Percentiles rank a stretch among this genome's conserved stretches.
These are phyloP conservation scores for Cyrtorhinus lividipennis DNA, from an alignment of 1,140 invertebrate species.

Conservation along the genomic window DNA sequence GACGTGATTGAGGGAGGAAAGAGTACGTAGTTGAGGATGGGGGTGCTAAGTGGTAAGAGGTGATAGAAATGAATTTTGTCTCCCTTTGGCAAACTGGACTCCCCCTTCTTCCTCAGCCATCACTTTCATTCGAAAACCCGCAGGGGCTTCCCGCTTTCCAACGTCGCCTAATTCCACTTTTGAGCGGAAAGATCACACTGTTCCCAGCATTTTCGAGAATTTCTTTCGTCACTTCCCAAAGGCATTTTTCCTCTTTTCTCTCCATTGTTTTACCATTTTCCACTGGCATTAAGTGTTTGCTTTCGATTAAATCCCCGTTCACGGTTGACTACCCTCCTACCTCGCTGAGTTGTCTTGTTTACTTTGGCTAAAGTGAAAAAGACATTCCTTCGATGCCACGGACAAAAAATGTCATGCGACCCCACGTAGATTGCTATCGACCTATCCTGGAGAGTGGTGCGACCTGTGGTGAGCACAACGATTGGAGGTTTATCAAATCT, in stretches of 20 bases:
- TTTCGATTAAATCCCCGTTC: background rate
- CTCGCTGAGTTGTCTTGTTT: too few species aligned
- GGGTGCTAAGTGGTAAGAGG: background rate
- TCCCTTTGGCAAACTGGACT: background rate
- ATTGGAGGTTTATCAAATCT: too few species aligned
- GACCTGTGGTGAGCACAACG: too few species aligned
- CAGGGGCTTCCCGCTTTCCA: background rate
- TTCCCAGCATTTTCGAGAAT: background rate
- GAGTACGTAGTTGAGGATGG: too few species aligned
- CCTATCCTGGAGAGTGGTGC: too few species aligned
- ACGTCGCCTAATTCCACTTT: background rate
- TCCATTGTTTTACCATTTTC: background rate
- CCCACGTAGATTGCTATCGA: too few species aligned
- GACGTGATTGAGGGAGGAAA: background rate
- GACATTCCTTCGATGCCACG: too few species aligned
- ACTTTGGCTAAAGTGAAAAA: too few species aligned
- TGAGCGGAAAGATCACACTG: background rate
- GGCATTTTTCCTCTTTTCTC: background rate
- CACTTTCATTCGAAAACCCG: too few species aligned
- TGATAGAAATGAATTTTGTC: background rate
- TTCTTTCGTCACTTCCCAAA: background rate
- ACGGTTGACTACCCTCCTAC: too few species aligned
- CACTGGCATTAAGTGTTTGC: background rate
- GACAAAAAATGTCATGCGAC: too few species aligned
- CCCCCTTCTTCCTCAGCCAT: too few species aligned